phyloP scores from a whole-genome alignment of 2,797 vertebrate genomes.

The Cryptoblepharus egeriae region DNA sequence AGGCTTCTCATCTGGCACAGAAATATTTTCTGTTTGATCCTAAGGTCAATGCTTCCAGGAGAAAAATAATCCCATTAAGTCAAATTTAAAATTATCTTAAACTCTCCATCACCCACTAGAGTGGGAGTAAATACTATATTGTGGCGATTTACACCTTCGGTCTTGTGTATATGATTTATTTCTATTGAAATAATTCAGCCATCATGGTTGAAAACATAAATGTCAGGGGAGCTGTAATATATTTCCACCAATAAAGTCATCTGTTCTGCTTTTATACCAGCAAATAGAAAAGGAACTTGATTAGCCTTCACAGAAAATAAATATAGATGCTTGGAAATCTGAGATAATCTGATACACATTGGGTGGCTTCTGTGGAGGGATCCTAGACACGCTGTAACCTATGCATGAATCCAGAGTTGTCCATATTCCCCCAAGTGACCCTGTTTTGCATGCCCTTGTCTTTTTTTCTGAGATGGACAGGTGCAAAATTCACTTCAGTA shows the following conservation, averaged over 20 bases:
- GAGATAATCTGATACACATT: conserved; percentile 26
- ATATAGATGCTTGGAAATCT: conserved; percentile 42
- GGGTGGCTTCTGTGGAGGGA: neutral
- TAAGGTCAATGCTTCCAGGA: conserved; percentile 38
- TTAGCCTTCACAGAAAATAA: conserved; percentile 67
- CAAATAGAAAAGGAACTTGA: conserved; percentile 54
- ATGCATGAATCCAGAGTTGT: neutral
- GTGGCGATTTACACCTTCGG: conserved; percentile 55
- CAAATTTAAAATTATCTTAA: conserved; percentile 63
- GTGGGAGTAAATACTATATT: conserved; percentile 46
- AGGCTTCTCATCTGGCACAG: conserved; percentile 2
- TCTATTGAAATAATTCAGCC: conserved; percentile 72
- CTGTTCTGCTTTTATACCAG: conserved; percentile 59
- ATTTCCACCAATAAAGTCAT: conserved; percentile 72
- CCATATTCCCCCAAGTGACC: neutral
- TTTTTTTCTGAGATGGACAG: no score
- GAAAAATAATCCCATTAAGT: conserved; percentile 47
- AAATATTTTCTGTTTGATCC: conserved; percentile 5
- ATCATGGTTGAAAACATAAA: conserved; percentile 76
- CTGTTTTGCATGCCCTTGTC: no score
- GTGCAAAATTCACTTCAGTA: no score
- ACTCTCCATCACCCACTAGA: conserved; percentile 52
- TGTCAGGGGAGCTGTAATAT: conserved; percentile 74
- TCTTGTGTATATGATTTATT: conserved; percentile 74
- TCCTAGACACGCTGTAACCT: neutral